Evolutionary conservation across 2,797 vertebrate species (phyloP).

Genomic region (Parambassis ranga): DNA sequence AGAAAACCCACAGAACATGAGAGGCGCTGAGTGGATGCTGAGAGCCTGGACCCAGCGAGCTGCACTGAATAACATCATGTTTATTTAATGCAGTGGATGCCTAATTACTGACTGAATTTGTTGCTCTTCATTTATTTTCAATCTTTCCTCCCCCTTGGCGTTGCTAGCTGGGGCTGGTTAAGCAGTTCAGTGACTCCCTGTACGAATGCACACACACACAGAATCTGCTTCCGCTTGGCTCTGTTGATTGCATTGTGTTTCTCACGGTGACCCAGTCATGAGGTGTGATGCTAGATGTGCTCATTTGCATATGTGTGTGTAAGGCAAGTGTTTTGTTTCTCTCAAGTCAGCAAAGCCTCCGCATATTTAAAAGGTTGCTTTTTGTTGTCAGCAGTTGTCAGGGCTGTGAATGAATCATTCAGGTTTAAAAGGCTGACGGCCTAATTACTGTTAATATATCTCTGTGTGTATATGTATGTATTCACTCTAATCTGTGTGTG

Average conservation of each 20-base stretch:
- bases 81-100: slow-evolving; percentile 74
- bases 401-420: slow-evolving; percentile 4
- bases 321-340: slow-evolving; percentile 24
- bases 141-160: not conserved
- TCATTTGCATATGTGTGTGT: not conserved
- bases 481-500: not conserved
- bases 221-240: not conserved
- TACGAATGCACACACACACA: not conserved
- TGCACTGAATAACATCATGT: slow-evolving; percentile 62
- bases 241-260: slow-evolving; percentile 32
- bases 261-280: slow-evolving; percentile 17
- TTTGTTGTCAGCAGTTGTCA: slow-evolving; percentile 50
- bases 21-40: slow-evolving; percentile 27
- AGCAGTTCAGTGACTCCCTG: slow-evolving; percentile 73
- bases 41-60: slow-evolving; percentile 5
- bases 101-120: slow-evolving; percentile 72
- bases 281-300: not conserved
- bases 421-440: not conserved
- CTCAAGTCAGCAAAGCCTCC: slow-evolving; percentile 51
- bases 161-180: slow-evolving; percentile 59
- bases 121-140: slow-evolving; percentile 59
- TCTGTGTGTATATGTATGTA: not conserved
- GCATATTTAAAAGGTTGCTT: slow-evolving; percentile 43
- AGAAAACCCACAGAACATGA: slow-evolving; percentile 50
- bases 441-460: not conserved